Evolutionary conservation across 2,113 vertebrate genomes (phyloP), one percentile per base, ranked within the genome.

Genomic region (Ascaphus truei): DNA sequence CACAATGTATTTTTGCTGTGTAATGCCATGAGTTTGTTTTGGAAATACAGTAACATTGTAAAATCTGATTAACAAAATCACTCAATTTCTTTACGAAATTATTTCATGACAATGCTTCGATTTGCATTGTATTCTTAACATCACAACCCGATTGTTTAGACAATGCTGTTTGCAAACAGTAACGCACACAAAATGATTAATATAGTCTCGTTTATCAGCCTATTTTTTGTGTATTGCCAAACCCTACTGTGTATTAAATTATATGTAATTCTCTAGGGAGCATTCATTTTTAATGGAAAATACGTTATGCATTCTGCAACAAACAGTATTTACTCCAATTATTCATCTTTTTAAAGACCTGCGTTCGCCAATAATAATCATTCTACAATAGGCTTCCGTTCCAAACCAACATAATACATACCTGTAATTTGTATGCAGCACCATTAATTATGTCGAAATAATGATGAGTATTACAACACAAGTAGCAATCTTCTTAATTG

Each of bases 401-500:
- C 39, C 34, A 36, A 41, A 27, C 5, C 4, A 29, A 31, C 16
- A 69, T 29, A 60, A 51, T 10, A 30, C 39, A 58, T 55, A 68
- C 66, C 55, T 68, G 66, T 22, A 58, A 47, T 68, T 68, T 48
- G 65, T 48, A 68, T 58, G 39, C 53, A 4, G 31, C 2, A 9
- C 15, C 29, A 68, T 58, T 58, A 47, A 68, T 68, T 59, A 50
- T 20, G 41, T 23, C 37, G 66, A 59, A 31, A 51, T 51, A 60
- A 69, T 69, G 31, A 69, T 69, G 34, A 39, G 56, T 51, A 51
- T 23, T 39, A 51, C 45, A 51, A 25, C 43, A 59, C 41, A 58
- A 68, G 37, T 67, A 67, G 56, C 45, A 60, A 60, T 60, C 43
- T 50, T 22, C 43, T 41, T 59, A 68, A 68, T 56, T 45, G n/a